Evolutionary conservation across 2,888 invertebrate species (phyloP).

Genomic region (Tortrix viridana): DNA sequence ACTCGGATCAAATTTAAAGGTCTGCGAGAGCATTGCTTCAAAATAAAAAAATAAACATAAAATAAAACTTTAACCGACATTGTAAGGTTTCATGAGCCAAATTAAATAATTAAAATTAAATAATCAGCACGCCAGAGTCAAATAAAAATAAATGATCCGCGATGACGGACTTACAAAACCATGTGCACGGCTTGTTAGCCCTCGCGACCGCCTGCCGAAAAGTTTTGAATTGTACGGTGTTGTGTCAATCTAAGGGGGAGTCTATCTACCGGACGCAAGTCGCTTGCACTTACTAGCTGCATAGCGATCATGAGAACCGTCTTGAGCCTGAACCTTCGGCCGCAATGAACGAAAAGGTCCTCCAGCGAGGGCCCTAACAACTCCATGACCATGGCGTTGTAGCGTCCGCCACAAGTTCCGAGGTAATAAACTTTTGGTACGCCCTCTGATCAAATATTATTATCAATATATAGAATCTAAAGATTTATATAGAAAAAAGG

Average conservation of each 20-base stretch:
- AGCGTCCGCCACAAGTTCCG: conserved; percentile 98
- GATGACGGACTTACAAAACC: conserved; percentile 55
- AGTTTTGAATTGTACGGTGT: conserved; percentile 60
- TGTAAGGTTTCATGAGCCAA: not conserved
- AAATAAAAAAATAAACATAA: conserved; percentile 45
- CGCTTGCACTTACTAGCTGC: conserved; percentile 92
- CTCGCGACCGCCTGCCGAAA: conserved; percentile 54
- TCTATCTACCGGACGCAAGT: conserved; percentile 51
- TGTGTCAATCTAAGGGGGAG: conserved; percentile 51
- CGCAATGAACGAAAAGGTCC: conserved; percentile 99
- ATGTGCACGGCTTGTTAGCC: conserved; percentile 70
- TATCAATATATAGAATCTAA: conserved; percentile 43
- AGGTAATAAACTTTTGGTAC: conserved; percentile 99
- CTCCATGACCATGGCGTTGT: conserved; percentile 99
- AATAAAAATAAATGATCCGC: conserved; percentile 15
- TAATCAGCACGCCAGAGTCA: conserved; percentile 41
- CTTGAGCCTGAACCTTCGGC: conserved; percentile 98
- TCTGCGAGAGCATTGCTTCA: conserved; percentile 75
- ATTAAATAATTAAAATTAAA: conserved; percentile 23
- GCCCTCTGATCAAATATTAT: conserved; percentile 90
- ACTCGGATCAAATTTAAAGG: conserved; percentile 63
- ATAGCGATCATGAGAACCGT: conserved; percentile 99
- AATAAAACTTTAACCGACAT: conserved; percentile 28
- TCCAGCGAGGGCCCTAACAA: conserved; percentile 99
- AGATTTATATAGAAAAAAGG: not conserved